These are phyloP conservation scores for Rhinolophus sinicus DNA, from an alignment of 2,113 vertebrate genomes.

Conservation along the genomic window DNA sequence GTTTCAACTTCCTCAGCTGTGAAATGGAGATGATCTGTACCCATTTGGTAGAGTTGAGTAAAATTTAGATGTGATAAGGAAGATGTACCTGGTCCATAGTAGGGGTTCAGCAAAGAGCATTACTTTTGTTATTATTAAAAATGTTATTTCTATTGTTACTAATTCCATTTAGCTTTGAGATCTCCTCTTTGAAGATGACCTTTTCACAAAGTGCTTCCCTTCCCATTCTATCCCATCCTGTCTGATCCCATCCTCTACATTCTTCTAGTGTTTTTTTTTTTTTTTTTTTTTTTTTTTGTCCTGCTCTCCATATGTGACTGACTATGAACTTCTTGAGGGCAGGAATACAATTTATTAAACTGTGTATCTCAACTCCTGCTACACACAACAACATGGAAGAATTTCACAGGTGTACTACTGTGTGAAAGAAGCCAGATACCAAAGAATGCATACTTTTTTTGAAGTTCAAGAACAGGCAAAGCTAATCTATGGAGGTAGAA, in stretches of 20 bases:
- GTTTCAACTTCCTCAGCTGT: background rate
- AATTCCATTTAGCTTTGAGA: background rate
- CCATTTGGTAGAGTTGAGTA: background rate
- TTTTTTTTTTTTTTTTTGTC: background rate
- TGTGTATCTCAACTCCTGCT: background rate
- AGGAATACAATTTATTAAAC: background rate
- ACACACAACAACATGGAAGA: background rate
- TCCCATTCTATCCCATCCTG: background rate
- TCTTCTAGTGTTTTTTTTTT: background rate
- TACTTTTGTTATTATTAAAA: slow-evolving; percentile 27
- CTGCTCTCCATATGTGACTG: background rate
- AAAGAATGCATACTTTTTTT: background rate
- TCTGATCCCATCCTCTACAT: background rate
- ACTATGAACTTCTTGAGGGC: background rate
- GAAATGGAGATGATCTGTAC: background rate
- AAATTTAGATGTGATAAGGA: background rate
- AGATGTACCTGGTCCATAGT: background rate
- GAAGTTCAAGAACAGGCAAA: slow-evolving; percentile 11
- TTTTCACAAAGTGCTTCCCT: background rate
- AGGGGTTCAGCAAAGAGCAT: background rate
- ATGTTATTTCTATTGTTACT: background rate
- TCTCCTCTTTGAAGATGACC: background rate
- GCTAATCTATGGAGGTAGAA: background rate
- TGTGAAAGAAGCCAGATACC: slow-evolving; percentile 11
- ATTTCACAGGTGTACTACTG: background rate